Base-by-base conservation (phyloP, 2,888 invertebrate genomes). In the Hydroisotoma schaefferi region DNA sequence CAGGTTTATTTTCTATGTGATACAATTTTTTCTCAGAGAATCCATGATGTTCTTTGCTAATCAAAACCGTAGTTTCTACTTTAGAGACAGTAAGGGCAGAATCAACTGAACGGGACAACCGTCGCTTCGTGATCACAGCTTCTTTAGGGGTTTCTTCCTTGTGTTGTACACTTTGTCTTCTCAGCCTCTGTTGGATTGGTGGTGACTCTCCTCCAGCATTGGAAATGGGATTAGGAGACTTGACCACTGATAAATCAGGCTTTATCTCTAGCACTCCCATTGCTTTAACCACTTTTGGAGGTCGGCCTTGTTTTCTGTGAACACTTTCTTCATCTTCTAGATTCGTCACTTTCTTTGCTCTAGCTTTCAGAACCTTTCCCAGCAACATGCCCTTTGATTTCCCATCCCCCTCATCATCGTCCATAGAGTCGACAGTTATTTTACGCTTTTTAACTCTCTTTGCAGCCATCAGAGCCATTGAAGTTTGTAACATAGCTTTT, bases 301-400 rank as follows among this genome's bases (percentile, higher is more conserved):
- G 40, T 15, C 40, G 40, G 15, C 40, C 40, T 40, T 40, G 40
- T 25, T 52, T 47, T 6, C 44, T 10, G 33, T 59, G 69, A 2
- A 68, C 70, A 49, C 67, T 69, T 47, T 72, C 72, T 57, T 72
- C 72, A n/a, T 70, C 72, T 28, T 72, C 72, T 26, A 72, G 58
- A 61, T 70, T 72, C 2, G 65, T 59, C 0, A 71, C 69, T 55
- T 70, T 72, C 57, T 70, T 72, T 2, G 72, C 71, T 49, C 67
- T 55, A 8, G 69, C 67, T 48, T 72, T 71, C 5, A 72, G 57
- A n/a, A 72, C 71, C 54, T 69, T 68, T n/a, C 72, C 72, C 2
- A 72, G 44, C 37, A 75, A 70, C 63, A 71, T 69, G 23, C 67
- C 68, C 49, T 74, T 74, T 22, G 68, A 63, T 25, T 74, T 73